Evolutionary conservation across 2,113 vertebrate species (phyloP).

Genomic region (Anarhynchus alexandrinus): DNA sequence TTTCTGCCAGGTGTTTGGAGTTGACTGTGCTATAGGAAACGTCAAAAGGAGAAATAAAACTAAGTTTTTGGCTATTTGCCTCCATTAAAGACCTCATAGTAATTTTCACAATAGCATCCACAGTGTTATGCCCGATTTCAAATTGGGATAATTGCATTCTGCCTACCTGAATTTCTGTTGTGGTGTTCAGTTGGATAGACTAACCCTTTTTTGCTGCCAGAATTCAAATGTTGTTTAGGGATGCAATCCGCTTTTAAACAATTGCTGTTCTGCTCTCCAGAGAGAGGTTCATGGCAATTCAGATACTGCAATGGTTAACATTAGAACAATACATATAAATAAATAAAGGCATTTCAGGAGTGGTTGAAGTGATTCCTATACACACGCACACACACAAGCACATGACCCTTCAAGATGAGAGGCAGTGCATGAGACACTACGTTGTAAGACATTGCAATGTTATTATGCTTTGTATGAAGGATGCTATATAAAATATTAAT

Average conservation of each 20-base stretch:
- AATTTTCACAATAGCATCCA: neutral
- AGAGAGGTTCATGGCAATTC: neutral
- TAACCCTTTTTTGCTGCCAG: neutral
- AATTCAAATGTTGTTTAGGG: neutral
- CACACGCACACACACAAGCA: neutral
- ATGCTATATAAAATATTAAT: slow-evolving; percentile 69
- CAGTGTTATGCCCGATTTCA: neutral
- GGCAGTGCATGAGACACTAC: neutral
- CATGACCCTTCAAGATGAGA: slow-evolving; percentile 34
- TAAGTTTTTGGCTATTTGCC: neutral
- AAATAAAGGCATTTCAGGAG: slow-evolving; percentile 32
- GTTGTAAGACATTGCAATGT: neutral
- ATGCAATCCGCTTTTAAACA: neutral
- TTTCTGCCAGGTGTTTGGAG: neutral
- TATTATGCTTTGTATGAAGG: slow-evolving; percentile 54
- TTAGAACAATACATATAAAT: slow-evolving; percentile 41
- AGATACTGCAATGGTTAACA: neutral
- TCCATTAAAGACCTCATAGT: neutral
- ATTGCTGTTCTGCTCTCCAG: neutral
- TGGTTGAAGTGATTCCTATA: slow-evolving; percentile 1
- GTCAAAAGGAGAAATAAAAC: neutral
- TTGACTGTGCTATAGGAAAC: neutral
- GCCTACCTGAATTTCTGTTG: neutral
- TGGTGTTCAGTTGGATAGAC: neutral
- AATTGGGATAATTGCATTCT: slow-evolving; percentile 18